Conservation (phyloP, 53 echinoderm and acorn worm genomes). For the Luidia sarsii region DNA sequence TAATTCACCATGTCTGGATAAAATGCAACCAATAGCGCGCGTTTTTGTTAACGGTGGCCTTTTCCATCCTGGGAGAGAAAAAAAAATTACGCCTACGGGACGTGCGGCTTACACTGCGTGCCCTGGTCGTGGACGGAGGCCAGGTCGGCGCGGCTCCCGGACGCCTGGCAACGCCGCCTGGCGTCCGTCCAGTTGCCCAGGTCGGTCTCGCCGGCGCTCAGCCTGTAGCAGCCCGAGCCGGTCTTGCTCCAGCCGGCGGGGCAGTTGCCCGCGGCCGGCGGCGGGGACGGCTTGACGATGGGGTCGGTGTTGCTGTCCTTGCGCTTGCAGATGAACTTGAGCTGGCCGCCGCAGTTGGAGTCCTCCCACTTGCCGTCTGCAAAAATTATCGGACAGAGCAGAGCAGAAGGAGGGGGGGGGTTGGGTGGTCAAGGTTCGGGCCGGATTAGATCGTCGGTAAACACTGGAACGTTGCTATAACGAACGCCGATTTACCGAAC, state of each 20-base stretch:
- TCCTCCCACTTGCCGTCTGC: slow-evolving; percentile 69
- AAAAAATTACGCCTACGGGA: too few relatives aligned
- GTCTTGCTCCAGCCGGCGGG: slow-evolving; percentile 56
- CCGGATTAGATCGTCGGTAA: too few relatives aligned
- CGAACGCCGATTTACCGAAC: too few relatives aligned
- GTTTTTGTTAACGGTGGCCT: too few relatives aligned
- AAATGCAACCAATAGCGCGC: too few relatives aligned
- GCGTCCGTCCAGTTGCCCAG: slow-evolving; percentile 69
- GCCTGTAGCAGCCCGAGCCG: slow-evolving; percentile 62
- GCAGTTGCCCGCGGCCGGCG: slow-evolving; percentile 59
- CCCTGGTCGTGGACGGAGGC: slow-evolving; percentile 69
- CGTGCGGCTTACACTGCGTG: slow-evolving; percentile 77
- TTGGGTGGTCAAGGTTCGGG: too few relatives aligned
- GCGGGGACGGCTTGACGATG: slow-evolving; percentile 32
- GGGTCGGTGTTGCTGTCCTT: slow-evolving; percentile 24
- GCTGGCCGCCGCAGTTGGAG: slow-evolving; percentile 57
- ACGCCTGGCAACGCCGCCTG: slow-evolving; percentile 46
- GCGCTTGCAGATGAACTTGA: slow-evolving; percentile 66
- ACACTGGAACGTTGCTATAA: too few relatives aligned
- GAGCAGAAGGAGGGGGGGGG: too few relatives aligned
- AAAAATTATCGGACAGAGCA: neutral
- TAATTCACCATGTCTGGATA: too few relatives aligned
- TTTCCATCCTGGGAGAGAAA: too few relatives aligned
- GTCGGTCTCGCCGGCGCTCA: slow-evolving; percentile 45
- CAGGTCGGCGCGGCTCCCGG: slow-evolving; percentile 47